phyloP scores from a whole-genome alignment of 1,140 invertebrate species.

The Hestina assimilis region DNA sequence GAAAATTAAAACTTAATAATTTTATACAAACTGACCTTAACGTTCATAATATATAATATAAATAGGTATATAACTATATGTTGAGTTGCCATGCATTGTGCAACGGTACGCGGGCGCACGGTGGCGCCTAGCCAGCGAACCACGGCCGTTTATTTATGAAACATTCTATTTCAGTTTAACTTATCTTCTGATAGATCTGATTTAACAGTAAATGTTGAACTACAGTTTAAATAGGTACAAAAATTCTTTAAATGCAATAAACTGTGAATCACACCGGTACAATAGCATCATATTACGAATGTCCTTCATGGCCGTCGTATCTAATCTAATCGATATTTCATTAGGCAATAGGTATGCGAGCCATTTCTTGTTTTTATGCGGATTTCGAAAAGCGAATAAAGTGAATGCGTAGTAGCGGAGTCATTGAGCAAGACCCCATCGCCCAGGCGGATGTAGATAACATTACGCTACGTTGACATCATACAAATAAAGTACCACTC shows the following conservation, averaged over 20 bases:
- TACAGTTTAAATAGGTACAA: neutral
- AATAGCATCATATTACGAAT: slow-evolving; percentile 2
- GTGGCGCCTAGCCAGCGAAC: slow-evolving; percentile 64
- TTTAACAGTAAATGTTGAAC: slow-evolving; percentile 7
- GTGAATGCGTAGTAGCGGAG: neutral
- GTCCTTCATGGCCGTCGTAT: slow-evolving; percentile 36
- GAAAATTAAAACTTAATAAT: too few relatives aligned
- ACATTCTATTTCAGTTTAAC: slow-evolving; percentile 30
- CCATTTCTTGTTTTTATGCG: slow-evolving; percentile 16
- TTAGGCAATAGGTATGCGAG: slow-evolving; percentile 9
- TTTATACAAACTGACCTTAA: too few relatives aligned
- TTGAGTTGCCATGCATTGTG: slow-evolving; percentile 34
- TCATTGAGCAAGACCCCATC: slow-evolving; percentile 37
- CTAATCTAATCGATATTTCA: slow-evolving; percentile 35
- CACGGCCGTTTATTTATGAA: slow-evolving; percentile 56
- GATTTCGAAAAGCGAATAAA: slow-evolving; percentile 14
- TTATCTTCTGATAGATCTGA: slow-evolving; percentile 15
- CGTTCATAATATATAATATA: neutral
- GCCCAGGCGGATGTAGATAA: slow-evolving; percentile 67
- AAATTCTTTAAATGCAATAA: neutral
- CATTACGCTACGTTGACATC: slow-evolving; percentile 62
- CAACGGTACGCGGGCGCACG: slow-evolving; percentile 34
- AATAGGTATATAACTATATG: slow-evolving; percentile 1
- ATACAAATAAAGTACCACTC: slow-evolving; percentile 37
- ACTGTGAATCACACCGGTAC: neutral